A percentile compares a stretch with the other conserved stretches of the same genome.
These are phyloP conservation scores for Sebastes trivittatus DNA, from an alignment of 2,797 vertebrate species.

Conservation along the genomic window DNA sequence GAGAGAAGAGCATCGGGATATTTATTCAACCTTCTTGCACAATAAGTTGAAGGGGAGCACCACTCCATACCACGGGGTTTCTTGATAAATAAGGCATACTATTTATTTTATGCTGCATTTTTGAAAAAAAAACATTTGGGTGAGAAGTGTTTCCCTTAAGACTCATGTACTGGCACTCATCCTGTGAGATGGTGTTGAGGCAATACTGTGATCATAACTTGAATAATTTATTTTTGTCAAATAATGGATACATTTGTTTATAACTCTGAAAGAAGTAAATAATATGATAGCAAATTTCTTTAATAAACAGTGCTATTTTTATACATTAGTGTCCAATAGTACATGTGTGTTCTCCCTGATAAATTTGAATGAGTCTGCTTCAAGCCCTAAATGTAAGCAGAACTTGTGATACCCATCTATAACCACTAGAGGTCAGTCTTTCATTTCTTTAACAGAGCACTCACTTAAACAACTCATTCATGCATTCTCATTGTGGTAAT, in stretches of 20 bases:
- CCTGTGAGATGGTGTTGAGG: not conserved
- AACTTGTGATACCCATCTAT: not conserved
- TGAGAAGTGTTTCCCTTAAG: not conserved
- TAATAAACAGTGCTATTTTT: conserved; percentile 53
- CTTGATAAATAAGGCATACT: not conserved
- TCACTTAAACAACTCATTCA: not conserved
- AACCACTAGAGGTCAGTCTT: conserved; percentile 33
- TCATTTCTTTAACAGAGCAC: not conserved
- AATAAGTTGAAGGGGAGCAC: conserved; percentile 8
- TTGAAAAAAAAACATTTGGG: not conserved
- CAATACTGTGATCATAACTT: conserved; percentile 26
- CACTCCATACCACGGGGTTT: not conserved
- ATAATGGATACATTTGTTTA: conserved; percentile 46
- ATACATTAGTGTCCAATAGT: not conserved
- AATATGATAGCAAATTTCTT: not conserved
- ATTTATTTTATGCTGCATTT: not conserved
- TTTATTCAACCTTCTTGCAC: conserved; percentile 31
- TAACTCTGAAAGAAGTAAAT: not conserved
- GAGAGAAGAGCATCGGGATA: not conserved
- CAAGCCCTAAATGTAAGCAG: not conserved
- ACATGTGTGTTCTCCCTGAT: not conserved
- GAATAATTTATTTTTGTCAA: conserved; percentile 46
- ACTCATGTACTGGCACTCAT: not conserved
- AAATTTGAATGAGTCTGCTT: not conserved
- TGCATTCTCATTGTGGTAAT: not conserved